Percentiles rank a stretch among this genome's conserved stretches.
phyloP scores from a whole-genome alignment of 2,888 invertebrate species.

The Acleris emargana region DNA sequence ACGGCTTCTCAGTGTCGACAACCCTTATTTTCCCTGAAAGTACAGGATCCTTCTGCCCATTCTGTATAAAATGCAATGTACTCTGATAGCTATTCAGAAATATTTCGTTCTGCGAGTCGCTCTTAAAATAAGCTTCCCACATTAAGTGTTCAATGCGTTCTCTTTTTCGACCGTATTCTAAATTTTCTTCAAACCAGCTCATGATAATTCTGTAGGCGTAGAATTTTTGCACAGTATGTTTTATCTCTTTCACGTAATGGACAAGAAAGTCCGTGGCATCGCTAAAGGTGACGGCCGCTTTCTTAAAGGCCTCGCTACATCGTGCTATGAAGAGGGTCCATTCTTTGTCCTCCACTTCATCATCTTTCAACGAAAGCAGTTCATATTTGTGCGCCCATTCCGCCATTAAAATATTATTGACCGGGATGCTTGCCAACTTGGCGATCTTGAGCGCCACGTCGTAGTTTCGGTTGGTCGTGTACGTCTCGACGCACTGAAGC shows the following conservation, averaged over 20 bases:
- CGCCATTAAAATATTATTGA: slow-evolving; percentile 79
- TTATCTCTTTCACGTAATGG: slow-evolving; percentile 78
- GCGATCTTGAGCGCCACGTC: slow-evolving; percentile 84
- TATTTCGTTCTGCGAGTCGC: slow-evolving; percentile 54
- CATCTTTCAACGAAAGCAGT: slow-evolving; percentile 58
- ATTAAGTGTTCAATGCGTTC: slow-evolving; percentile 76
- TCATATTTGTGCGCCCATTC: slow-evolving; percentile 82
- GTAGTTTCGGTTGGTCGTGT: slow-evolving; percentile 79
- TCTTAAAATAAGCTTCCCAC: slow-evolving; percentile 74
- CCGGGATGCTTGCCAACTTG: slow-evolving; percentile 71
- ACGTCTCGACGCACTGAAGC: slow-evolving; percentile 78
- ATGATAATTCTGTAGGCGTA: slow-evolving; percentile 75
- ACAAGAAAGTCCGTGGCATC: slow-evolving; percentile 86
- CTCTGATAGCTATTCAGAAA: slow-evolving; percentile 65
- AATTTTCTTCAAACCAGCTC: slow-evolving; percentile 75
- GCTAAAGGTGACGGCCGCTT: slow-evolving; percentile 84
- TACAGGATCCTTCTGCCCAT: slow-evolving; percentile 65
- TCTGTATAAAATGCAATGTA: slow-evolving; percentile 66
- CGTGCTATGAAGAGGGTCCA: slow-evolving; percentile 81
- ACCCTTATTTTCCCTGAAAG: slow-evolving; percentile 60
- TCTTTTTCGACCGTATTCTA: slow-evolving; percentile 65
- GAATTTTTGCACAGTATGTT: slow-evolving; percentile 75
- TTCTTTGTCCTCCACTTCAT: slow-evolving; percentile 63
- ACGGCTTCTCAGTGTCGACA: slow-evolving; percentile 61
- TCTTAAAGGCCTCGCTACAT: slow-evolving; percentile 85